Evolutionary conservation across 2,797 vertebrate genomes (phyloP).

Genomic region (Gymnothorax reevesii): DNA sequence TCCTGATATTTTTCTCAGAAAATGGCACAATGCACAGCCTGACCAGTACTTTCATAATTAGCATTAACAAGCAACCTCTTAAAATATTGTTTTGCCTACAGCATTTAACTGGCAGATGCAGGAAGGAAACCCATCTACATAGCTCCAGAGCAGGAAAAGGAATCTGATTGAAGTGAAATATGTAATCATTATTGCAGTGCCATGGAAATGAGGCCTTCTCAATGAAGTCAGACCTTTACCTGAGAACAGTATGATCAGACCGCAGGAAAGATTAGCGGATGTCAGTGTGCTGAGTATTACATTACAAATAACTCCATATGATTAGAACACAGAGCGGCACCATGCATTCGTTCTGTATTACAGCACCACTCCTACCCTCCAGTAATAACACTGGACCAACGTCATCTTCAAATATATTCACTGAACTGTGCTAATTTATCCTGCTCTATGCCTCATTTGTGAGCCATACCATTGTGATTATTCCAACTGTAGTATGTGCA

Average conservation of each 20-base stretch:
- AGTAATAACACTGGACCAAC: neutral
- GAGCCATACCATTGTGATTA: neutral
- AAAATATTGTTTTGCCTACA: neutral
- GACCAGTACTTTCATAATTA: neutral
- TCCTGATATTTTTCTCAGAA: neutral
- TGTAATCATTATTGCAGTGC: neutral
- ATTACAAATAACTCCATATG: neutral
- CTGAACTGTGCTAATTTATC: neutral
- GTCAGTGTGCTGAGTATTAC: neutral
- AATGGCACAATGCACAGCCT: neutral
- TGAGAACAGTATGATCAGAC: neutral
- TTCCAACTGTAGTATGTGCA: slow-evolving; percentile 7
- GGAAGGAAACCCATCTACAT: neutral
- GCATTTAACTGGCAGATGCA: neutral
- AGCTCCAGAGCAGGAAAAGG: neutral
- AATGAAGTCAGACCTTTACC: neutral
- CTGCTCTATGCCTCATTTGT: neutral
- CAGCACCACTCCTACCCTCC: neutral
- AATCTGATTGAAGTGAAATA: neutral
- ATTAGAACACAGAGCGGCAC: neutral
- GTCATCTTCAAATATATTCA: neutral
- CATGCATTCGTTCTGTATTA: neutral
- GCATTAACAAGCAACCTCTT: neutral
- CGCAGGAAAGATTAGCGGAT: neutral
- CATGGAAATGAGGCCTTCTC: neutral